A percentile compares a stretch with the other conserved stretches of the same genome.
phyloP scores from a whole-genome alignment of 2,888 invertebrate genomes.

The Lumbricus terrestris region DNA sequence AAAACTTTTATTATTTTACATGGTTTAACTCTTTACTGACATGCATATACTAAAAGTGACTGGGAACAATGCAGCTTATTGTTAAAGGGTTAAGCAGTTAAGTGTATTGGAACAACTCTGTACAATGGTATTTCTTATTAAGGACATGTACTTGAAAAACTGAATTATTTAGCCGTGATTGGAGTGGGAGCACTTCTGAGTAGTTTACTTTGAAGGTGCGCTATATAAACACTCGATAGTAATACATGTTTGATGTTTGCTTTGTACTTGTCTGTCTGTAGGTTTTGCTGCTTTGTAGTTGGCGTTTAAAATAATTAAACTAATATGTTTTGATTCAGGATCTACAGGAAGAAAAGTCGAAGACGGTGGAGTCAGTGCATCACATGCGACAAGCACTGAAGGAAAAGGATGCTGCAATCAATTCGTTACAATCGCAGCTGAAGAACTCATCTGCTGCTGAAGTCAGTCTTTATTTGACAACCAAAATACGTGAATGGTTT shows the following conservation, averaged over 20 bases:
- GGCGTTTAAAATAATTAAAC: not conserved
- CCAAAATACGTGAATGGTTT: not conserved
- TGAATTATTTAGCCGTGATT: too few relatives aligned
- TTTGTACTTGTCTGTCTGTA: not conserved
- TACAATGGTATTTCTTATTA: too few relatives aligned
- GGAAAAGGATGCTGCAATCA: constrained; percentile 3
- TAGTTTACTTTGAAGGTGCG: too few relatives aligned
- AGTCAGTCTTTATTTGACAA: not conserved
- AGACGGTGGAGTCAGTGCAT: not conserved
- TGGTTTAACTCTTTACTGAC: too few relatives aligned
- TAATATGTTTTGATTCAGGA: not conserved
- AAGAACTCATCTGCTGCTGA: not conserved
- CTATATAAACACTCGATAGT: too few relatives aligned
- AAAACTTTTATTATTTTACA: not conserved
- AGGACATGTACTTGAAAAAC: too few relatives aligned
- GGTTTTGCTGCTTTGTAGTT: not conserved
- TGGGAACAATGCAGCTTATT: too few relatives aligned
- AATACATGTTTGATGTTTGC: too few relatives aligned
- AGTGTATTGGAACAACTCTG: not conserved
- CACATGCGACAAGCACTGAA: constrained; percentile 12
- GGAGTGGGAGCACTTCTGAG: too few relatives aligned
- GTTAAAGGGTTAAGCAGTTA: too few relatives aligned
- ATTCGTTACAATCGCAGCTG: not conserved
- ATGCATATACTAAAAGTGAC: too few relatives aligned
- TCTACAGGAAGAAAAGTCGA: not conserved